These are phyloP conservation scores for Perizoma flavofasciatum DNA, from an alignment of 2,888 invertebrate genomes.

Conservation along the genomic window DNA sequence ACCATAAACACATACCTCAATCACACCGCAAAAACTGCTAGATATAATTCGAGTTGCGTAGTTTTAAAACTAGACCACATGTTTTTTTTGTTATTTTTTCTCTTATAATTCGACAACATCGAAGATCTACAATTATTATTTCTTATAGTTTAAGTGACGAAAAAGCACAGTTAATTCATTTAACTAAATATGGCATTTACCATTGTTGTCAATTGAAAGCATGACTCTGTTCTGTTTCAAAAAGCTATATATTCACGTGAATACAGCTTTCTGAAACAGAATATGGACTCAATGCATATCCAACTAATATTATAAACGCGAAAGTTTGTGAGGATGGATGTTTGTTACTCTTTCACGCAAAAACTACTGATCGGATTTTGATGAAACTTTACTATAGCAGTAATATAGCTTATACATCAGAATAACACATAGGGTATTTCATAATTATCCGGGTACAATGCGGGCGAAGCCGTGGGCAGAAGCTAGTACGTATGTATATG, in stretches of 20 bases:
- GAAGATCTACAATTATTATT: slow-evolving; percentile 12
- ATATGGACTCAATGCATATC: too few species aligned
- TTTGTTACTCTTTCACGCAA: too few species aligned
- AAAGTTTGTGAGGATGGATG: too few species aligned
- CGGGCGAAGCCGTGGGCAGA: too few species aligned
- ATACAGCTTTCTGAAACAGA: too few species aligned
- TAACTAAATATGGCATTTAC: slow-evolving; percentile 3
- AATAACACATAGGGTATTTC: too few species aligned
- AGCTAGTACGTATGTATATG: too few species aligned
- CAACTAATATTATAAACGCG: too few species aligned
- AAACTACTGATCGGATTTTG: too few species aligned
- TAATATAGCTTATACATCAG: too few species aligned
- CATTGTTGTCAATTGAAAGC: slow-evolving; percentile 4
- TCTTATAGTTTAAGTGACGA: slow-evolving; percentile 8
- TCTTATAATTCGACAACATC: slow-evolving; percentile 22
- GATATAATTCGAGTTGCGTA: slow-evolving; percentile 34
- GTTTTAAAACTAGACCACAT: slow-evolving; percentile 28
- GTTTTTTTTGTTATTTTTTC: slow-evolving; percentile 25
- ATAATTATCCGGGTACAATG: too few species aligned
- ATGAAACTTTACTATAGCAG: too few species aligned
- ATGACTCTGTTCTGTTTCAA: background rate
- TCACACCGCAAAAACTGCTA: slow-evolving; percentile 23
- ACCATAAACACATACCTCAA: slow-evolving; percentile 22
- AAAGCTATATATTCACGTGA: background rate
- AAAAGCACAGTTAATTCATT: background rate